These are phyloP conservation scores for Macaria notata DNA, from an alignment of 2,888 invertebrate genomes.

Conservation along the genomic window DNA sequence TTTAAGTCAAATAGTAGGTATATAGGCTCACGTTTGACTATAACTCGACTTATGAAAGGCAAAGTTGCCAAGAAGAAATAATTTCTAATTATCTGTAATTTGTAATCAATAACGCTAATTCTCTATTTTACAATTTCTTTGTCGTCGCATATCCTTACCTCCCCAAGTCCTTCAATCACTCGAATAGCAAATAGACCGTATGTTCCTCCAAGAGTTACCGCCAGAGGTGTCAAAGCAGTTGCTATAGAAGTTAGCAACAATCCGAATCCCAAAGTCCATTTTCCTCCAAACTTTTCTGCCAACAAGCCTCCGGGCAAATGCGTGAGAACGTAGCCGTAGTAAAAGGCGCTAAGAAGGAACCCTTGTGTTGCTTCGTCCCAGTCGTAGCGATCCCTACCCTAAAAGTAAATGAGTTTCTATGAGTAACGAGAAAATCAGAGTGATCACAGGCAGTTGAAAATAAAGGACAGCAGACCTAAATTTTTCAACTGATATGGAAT, in stretches of 20 bases:
- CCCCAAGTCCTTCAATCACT: constrained; percentile 82
- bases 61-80: too few species aligned
- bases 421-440: too few species aligned
- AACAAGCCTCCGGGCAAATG: constrained; percentile 92
- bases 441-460: too few species aligned
- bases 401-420: too few species aligned
- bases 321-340: constrained; percentile 91
- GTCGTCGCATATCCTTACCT: constrained; percentile 70
- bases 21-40: too few species aligned
- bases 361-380: constrained; percentile 89
- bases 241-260: constrained; percentile 89
- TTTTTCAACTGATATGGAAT: too few species aligned
- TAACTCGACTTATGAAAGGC: too few species aligned
- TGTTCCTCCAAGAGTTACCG: constrained; percentile 82
- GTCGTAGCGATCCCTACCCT: constrained; percentile 74
- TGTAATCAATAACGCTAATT: too few species aligned
- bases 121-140: too few species aligned
- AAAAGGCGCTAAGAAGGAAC: constrained; percentile 89
- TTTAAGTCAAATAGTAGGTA: too few species aligned
- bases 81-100: too few species aligned
- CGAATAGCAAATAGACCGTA: constrained; percentile 80
- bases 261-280: constrained; percentile 90
- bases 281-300: constrained; percentile 92
- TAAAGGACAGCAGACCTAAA: too few species aligned
- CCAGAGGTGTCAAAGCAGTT: constrained; percentile 88